Evolutionary conservation across 2,113 vertebrate species (phyloP).

Genomic region (Amia ocellicauda): DNA sequence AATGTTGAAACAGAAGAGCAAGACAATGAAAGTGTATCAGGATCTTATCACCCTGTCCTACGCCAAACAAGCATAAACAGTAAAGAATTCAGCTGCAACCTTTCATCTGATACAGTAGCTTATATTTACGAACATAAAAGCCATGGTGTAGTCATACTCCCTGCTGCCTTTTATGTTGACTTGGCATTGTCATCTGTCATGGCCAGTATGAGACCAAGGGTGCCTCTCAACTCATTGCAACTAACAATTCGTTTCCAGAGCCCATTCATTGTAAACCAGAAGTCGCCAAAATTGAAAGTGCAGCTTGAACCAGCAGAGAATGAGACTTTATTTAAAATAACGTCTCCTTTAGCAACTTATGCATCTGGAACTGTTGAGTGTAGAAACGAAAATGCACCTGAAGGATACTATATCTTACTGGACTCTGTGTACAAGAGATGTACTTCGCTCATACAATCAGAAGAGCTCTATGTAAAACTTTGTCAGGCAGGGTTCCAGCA

Average conservation of each 20-base stretch:
- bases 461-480: slow-evolving; percentile 67
- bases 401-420: slow-evolving; percentile 62
- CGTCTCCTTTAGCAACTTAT: slow-evolving; percentile 59
- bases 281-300: slow-evolving; percentile 56
- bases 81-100: slow-evolving; percentile 52
- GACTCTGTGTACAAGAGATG: slow-evolving; percentile 64
- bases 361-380: slow-evolving; percentile 62
- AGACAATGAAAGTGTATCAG: slow-evolving; percentile 25
- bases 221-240: slow-evolving; percentile 55
- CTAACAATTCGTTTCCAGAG: slow-evolving; percentile 67
- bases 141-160: slow-evolving; percentile 64
- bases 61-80: slow-evolving; percentile 35
- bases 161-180: slow-evolving; percentile 73
- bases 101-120: slow-evolving; percentile 45
- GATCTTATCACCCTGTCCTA: slow-evolving; percentile 51
- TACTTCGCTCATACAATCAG: slow-evolving; percentile 42
- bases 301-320: slow-evolving; percentile 48
- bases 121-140: slow-evolving; percentile 78
- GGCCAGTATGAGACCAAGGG: slow-evolving; percentile 55
- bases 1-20: slow-evolving; percentile 56
- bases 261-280: slow-evolving; percentile 57
- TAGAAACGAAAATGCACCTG: slow-evolving; percentile 31
- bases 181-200: slow-evolving; percentile 69
- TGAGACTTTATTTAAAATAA: slow-evolving; percentile 61
- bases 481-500: slow-evolving; percentile 73